A percentile compares a stretch with the other conserved stretches of the same genome.
Conservation (phyloP, 1,140 invertebrate genomes). For the Melitaea cinxia region DNA sequence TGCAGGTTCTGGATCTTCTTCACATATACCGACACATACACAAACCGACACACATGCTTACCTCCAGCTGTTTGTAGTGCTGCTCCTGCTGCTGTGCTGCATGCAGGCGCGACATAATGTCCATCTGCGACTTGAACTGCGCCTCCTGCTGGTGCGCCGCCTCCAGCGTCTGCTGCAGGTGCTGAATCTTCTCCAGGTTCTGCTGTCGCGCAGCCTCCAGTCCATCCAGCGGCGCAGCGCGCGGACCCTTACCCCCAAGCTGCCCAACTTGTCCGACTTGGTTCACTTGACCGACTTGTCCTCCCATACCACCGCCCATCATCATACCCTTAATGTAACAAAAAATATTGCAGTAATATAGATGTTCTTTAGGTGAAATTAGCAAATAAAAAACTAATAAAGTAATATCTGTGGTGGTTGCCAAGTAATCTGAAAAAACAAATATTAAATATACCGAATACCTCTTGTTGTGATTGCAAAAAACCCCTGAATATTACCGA, state of each 20-base stretch:
- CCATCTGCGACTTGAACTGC: slow-evolving; percentile 88
- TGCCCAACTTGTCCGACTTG: slow-evolving; percentile 12
- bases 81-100: slow-evolving; percentile 91
- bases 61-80: slow-evolving; percentile 88
- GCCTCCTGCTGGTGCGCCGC: slow-evolving; percentile 90
- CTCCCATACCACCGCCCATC: slow-evolving; percentile 56
- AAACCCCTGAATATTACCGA: too few species aligned
- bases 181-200: slow-evolving; percentile 80
- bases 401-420: too few species aligned
- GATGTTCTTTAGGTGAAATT: too few species aligned
- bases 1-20: slow-evolving; percentile 83
- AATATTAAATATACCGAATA: too few species aligned
- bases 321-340: slow-evolving; percentile 66
- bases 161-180: slow-evolving; percentile 86
- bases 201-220: slow-evolving; percentile 73
- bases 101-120: slow-evolving; percentile 86
- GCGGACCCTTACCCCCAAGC: slow-evolving; percentile 37
- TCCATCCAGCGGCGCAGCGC: slow-evolving; percentile 66
- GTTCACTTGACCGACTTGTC: slow-evolving; percentile 37
- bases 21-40: too few species aligned
- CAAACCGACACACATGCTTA: too few species aligned
- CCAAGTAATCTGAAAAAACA: too few species aligned
- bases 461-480: too few species aligned
- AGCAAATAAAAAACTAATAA: too few species aligned
- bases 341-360: too few species aligned